Percentiles rank a stretch among this genome's conserved stretches.
phyloP scores from a whole-genome alignment of 2,888 invertebrate genomes.

The Papilio gigon region DNA sequence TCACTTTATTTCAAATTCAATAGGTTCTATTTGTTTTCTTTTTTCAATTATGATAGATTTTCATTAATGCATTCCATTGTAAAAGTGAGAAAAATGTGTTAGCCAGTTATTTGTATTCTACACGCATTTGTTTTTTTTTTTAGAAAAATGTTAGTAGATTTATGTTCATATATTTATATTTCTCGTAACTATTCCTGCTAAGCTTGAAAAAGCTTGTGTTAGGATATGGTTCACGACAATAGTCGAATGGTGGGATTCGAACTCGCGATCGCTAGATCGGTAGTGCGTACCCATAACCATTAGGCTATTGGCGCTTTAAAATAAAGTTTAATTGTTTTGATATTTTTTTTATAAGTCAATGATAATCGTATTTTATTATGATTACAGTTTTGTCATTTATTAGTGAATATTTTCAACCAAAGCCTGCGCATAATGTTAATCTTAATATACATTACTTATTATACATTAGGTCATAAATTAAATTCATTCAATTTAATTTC shows the following conservation, averaged over 20 bases:
- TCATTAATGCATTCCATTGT: not conserved
- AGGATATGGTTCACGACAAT: no score
- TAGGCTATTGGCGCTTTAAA: no score
- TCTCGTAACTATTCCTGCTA: no score
- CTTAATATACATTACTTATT: not conserved
- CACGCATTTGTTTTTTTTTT: no score
- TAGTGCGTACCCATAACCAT: no score
- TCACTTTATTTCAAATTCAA: not conserved
- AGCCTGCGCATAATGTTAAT: slow-evolving; percentile 5
- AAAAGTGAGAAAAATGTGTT: not conserved
- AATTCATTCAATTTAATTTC: no score
- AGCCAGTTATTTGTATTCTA: no score
- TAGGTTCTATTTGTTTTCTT: slow-evolving; percentile 2
- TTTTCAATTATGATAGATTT: not conserved
- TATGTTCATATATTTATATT: no score
- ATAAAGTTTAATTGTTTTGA: not conserved
- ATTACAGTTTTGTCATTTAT: not conserved
- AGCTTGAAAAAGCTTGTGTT: no score
- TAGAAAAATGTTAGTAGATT: no score
- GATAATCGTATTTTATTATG: not conserved
- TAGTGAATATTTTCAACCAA: slow-evolving; percentile 5
- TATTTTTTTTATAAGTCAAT: not conserved
- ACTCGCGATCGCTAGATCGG: no score
- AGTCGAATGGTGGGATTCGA: no score
- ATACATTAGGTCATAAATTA: not conserved